These are phyloP conservation scores for Hanleya hanleyi DNA, from an alignment of 2,888 invertebrate species.

Conservation along the genomic window DNA sequence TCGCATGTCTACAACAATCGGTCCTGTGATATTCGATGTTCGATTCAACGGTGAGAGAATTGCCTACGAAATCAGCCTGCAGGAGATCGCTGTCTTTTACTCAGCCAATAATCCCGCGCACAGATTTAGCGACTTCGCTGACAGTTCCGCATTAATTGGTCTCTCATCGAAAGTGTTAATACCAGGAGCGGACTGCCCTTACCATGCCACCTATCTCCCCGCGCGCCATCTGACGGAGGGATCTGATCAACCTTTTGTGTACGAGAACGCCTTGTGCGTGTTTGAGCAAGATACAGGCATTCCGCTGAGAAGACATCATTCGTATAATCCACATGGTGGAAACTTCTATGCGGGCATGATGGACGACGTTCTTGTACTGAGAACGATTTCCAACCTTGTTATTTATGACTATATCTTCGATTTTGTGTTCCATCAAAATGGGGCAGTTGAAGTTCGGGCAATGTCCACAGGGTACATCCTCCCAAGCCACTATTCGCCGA, in stretches of 20 bases:
- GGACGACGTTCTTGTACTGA: constrained; percentile 49
- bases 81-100: constrained; percentile 58
- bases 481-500: constrained; percentile 35
- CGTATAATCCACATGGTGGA: constrained; percentile 17
- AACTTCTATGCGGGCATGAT: constrained; percentile 54
- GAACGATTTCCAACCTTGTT: constrained; percentile 50
- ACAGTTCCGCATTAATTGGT: constrained; percentile 51
- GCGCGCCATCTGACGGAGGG: constrained; percentile 32
- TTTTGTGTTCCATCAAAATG: constrained; percentile 62
- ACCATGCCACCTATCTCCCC: constrained; percentile 52
- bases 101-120: constrained; percentile 49
- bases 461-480: constrained; percentile 61
- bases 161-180: constrained; percentile 45
- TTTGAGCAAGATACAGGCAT: constrained; percentile 55
- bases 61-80: constrained; percentile 60
- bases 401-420: constrained; percentile 67
- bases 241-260: constrained; percentile 16
- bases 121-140: constrained; percentile 46
- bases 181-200: constrained; percentile 63
- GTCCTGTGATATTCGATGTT: constrained; percentile 53
- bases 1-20: constrained; percentile 46
- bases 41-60: constrained; percentile 50
- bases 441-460: constrained; percentile 50
- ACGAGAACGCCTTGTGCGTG: constrained; percentile 47
- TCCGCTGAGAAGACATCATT: constrained; percentile 52